Evolutionary conservation across 2,797 vertebrate genomes (phyloP), one percentile per base, ranked within the genome.

Genomic region (Pyrocephalus nanus): DNA sequence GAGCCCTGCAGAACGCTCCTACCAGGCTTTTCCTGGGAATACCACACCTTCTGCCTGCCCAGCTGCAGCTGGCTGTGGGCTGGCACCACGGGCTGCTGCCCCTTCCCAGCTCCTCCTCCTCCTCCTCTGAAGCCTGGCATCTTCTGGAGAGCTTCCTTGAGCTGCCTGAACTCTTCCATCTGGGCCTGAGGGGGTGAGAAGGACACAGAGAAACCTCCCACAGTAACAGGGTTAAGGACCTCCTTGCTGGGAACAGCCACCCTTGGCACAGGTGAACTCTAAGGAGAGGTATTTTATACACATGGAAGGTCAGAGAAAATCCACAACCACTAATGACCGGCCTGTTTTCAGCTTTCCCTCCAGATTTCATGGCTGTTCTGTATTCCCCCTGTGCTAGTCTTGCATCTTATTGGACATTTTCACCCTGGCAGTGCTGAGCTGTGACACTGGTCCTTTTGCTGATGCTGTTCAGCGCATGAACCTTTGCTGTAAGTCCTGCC

Each of bases 101-200:
- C 95, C 40, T 66, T 92, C 36, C 60, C 73, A 6, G 11, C 45
- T 75, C 75, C 75, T 29, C 45, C 61, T 86, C 50, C 92, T 40
- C 58, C 83, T 62, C 94, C 97, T 93, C 97, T 97, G 87, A 97
- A 96, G 62, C 97, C 97, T 38, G 97, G 97, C 97, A 98, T 98
- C 93, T 92, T 98, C 76, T 97, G 97, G 1, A 98, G 95, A 36
- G 96, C 96, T 40, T 98, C 97, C 87, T 97, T 98, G 32, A 98
- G 93, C 95, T 98, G 97, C 60, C 97, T 94, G 93, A 97, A 98
- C 93, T 98, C 98, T 26, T 97, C 97, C 95, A 98, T 95, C 92
- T 98, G 98, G 14, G 95, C 88, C 98, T 98, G 90, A n/a, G 27
- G 36, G 32, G 32, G 27, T 2, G 9, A 88, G 45, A 80, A 74